These are phyloP conservation scores for Agapostemon virescens DNA, from an alignment of 2,888 invertebrate genomes.

Conservation along the genomic window DNA sequence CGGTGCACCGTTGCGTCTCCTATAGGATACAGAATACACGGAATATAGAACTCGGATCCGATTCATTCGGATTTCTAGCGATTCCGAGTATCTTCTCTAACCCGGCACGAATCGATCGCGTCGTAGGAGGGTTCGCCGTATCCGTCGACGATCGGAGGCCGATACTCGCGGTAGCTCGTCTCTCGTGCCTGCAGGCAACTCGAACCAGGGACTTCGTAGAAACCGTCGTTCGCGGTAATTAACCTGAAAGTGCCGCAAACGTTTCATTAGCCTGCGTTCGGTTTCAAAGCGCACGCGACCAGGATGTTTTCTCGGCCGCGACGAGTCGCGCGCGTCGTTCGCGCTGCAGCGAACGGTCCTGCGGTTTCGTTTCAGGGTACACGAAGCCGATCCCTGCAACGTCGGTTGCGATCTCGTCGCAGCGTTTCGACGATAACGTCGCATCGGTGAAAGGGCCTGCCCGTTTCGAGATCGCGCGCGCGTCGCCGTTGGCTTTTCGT, in stretches of 20 bases:
- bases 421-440: not conserved
- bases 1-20: too few species aligned
- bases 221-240: conserved; percentile 24
- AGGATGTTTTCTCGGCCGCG: not conserved
- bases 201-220: conserved; percentile 17
- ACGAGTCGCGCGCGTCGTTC: not conserved
- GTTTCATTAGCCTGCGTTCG: conserved; percentile 20
- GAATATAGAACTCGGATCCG: too few species aligned
- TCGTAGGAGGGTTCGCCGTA: not conserved
- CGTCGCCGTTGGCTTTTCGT: not conserved
- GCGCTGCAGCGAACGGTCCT: not conserved
- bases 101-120: too few species aligned
- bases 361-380: not conserved
- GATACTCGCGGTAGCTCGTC: too few species aligned
- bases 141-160: not conserved
- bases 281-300: conserved; percentile 16
- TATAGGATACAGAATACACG: too few species aligned
- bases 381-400: not conserved
- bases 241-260: conserved; percentile 19
- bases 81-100: too few species aligned
- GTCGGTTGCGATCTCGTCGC: not conserved
- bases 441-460: too few species aligned
- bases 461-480: too few species aligned
- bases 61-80: too few species aligned
- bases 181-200: conserved; percentile 6